Base-by-base conservation (phyloP, 2,797 vertebrate species). In the Phaenicophaeus curvirostris region DNA sequence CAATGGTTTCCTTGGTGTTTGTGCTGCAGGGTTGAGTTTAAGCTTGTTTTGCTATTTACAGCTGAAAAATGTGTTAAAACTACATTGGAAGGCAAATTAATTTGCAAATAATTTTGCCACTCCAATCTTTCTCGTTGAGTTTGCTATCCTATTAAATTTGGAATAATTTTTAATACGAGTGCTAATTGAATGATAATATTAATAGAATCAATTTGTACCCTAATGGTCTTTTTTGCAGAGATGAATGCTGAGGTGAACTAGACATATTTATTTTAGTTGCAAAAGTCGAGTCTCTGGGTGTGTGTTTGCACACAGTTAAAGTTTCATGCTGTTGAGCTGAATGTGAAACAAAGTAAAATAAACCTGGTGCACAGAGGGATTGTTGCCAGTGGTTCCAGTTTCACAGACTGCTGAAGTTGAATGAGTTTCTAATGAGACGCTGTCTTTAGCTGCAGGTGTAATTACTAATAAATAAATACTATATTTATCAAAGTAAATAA, bases 131-230 rank as follows among this genome's bases (percentile, higher is more conserved):
- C 35, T 65, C 72, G 21, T 85, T 74, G 59, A 10, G 53, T 84
- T 88, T 93, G 76, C 57, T 35, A 13, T 75, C 25, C 71, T 31
- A 15, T 92, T 94, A 89, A 86, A 63, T 61, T 72, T 9, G 25
- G 58, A 67, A 42, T 35, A 54, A 46, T 90, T 95, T 92, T 92
- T 75, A 90, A 86, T 85, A 63, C 21, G 33, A 89, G 50, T n/a
- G 2, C 59, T 93, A 95, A 94, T 96, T 87, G 94, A 94, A 61
- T 80, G 73, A 44, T 93, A 41, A 57, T 8, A 28, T 92, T 84
- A 63, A 67, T 86, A 78, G 85, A 78, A 68, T 31, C 39, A 79
- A 5, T 87, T 87, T 94, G 75, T 87, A 61, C 46, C 74, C 33
- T 90, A n/a, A 61, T 69, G 74, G 81, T 69, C 80, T 91, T 86